These are phyloP conservation scores for Eublepharis macularius DNA, from an alignment of 2,113 vertebrate genomes.

Conservation along the genomic window DNA sequence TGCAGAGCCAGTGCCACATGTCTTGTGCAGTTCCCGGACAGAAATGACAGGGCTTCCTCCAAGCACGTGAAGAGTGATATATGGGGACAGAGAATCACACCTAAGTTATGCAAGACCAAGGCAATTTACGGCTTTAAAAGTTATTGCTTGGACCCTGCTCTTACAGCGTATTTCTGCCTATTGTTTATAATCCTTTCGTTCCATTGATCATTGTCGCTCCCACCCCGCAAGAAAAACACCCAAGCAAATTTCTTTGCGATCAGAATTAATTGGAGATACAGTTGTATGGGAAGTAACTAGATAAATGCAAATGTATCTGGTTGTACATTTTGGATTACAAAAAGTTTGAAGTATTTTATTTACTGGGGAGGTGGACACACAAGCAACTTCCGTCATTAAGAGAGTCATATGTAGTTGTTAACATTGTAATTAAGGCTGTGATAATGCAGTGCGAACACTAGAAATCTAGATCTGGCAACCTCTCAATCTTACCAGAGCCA, in stretches of 20 bases:
- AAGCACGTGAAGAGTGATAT: no score
- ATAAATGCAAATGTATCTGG: neutral
- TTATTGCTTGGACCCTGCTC: no score
- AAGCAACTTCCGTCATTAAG: neutral
- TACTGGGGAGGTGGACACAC: neutral
- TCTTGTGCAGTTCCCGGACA: no score
- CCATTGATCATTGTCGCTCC: neutral
- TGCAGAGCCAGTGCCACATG: no score
- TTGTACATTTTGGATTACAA: neutral
- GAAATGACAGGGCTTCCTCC: neutral
- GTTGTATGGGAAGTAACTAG: no score
- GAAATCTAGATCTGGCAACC: neutral
- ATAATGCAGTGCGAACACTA: neutral
- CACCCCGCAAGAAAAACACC: neutral
- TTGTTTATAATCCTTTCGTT: neutral
- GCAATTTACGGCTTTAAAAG: neutral
- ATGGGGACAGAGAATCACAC: no score
- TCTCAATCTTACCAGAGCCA: neutral
- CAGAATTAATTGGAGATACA: no score
- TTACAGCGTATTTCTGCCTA: neutral
- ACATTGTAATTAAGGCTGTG: neutral
- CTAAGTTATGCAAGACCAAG: neutral
- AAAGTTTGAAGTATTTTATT: neutral
- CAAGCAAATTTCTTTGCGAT: no score
- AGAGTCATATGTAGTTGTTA: neutral